Conservation (phyloP, 2,113 vertebrate species). For the Seriola dumerili region DNA sequence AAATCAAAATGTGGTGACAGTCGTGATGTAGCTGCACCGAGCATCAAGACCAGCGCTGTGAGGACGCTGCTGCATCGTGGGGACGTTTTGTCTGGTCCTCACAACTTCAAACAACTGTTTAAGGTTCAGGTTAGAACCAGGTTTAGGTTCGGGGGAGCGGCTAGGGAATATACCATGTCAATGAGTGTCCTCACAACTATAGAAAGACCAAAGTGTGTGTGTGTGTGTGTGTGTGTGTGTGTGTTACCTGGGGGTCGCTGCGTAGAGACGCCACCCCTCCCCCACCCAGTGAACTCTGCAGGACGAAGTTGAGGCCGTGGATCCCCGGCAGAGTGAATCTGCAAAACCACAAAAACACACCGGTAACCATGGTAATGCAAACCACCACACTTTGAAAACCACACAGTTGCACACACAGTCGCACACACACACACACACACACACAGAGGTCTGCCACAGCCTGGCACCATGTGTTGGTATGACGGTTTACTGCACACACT, state of each 20-base stretch:
- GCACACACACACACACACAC: neutral
- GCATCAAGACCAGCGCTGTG: no score
- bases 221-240: slow-evolving; percentile 35
- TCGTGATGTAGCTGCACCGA: no score
- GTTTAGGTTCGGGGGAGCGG: no score
- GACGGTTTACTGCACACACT: slow-evolving; percentile 24
- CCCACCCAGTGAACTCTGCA: slow-evolving; percentile 89
- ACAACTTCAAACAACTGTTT: no score
- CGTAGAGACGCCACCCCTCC: slow-evolving; percentile 89
- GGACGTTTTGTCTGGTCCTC: no score
- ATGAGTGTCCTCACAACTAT: no score
- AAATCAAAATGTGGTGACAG: no score
- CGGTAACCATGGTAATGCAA: slow-evolving; percentile 7
- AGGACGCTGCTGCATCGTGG: no score
- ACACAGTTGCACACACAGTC: neutral
- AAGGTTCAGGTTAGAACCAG: no score
- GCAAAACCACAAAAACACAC: slow-evolving; percentile 55
- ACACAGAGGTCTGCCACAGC: neutral
- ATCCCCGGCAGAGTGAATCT: slow-evolving; percentile 90
- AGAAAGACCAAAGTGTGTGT: no score
- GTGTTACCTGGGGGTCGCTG: slow-evolving; percentile 90
- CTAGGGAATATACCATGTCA: no score
- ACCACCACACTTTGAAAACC: slow-evolving; percentile 5
- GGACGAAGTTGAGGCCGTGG: slow-evolving; percentile 89
- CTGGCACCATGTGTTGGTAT: slow-evolving; percentile 40